Conservation (phyloP, 2,113 vertebrate species). For the Psittacula cyanocephala region DNA sequence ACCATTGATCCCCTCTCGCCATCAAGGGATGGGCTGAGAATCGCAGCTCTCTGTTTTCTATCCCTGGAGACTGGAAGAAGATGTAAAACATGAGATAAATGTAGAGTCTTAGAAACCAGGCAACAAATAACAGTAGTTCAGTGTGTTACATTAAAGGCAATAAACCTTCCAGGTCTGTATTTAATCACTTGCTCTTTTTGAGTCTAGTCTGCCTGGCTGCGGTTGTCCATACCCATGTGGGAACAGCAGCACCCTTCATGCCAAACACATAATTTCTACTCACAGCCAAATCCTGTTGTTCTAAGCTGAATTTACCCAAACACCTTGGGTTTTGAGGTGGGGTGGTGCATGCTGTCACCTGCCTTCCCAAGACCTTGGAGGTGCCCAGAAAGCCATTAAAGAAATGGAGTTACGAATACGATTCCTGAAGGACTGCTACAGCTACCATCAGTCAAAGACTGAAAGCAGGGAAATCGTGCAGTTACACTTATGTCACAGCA, state of each 20-base stretch:
- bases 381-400: neutral
- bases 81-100: neutral
- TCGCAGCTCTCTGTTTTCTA: neutral
- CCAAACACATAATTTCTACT: neutral
- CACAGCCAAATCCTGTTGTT: neutral
- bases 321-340: neutral
- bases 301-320: neutral
- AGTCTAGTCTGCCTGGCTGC: neutral
- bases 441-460: neutral
- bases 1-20: fast-evolving
- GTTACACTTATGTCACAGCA: fast-evolving
- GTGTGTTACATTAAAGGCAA: neutral
- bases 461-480: neutral
- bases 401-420: neutral
- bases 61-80: neutral
- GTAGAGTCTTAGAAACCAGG: neutral
- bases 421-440: neutral
- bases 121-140: neutral
- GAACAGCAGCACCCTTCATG: neutral
- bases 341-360: neutral
- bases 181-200: neutral
- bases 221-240: neutral
- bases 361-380: neutral
- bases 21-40: fast-evolving
- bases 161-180: neutral